Evolutionary conservation across 2,797 vertebrate species (phyloP), one percentile per base, ranked within the genome.

Genomic region (Ctenochaetus hawaiiensis): DNA sequence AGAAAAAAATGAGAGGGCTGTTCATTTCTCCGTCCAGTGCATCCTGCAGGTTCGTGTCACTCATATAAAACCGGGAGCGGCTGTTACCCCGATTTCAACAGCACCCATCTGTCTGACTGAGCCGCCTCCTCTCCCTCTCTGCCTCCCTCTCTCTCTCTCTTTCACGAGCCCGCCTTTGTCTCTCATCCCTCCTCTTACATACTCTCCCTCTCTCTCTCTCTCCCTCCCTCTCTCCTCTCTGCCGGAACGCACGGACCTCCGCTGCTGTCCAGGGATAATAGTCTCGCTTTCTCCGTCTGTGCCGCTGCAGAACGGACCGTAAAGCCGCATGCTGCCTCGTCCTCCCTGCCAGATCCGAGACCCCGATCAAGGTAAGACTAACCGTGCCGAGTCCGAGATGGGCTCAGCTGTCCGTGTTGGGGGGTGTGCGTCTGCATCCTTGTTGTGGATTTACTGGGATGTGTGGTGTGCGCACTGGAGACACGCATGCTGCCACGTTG

Each of bases 291-390:
- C 66, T 80, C 79, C 81, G 78, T 47, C 69, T 80, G 76, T 67
- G 76, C 75, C 71, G 85, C 87, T 72, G 87, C 87, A 82, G 85
- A 90, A 72, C 85, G 84, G 88, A 90, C 78, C 86, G 73, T 87
- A 83, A 72, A 83, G 78, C 87, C 68, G 67, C 87, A 47, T 17
- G 57, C 65, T 61, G 63, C 79, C 64, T 77, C 71, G 23, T 60
- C 67, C 68, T 59, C 23, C 23, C 23, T 7, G 26, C 52, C 76
- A 37, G 49, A 4, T 84, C 30, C 78, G 20, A 72, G 63, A 81
- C 72, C 43, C 56, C 53, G 72, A 77, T 63, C 83, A 57, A 77
- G 89, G 89, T 91, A 91, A 74, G 86, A 58, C 7, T 14, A 13
- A 60, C 49, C 18, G 44, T 60, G 47, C 10, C 12, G 41, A 12